Percentiles rank a stretch among this genome's conserved stretches.
Evolutionary conservation across 2,113 vertebrate genomes (phyloP).

Genomic region (Chloropsis hardwickii): DNA sequence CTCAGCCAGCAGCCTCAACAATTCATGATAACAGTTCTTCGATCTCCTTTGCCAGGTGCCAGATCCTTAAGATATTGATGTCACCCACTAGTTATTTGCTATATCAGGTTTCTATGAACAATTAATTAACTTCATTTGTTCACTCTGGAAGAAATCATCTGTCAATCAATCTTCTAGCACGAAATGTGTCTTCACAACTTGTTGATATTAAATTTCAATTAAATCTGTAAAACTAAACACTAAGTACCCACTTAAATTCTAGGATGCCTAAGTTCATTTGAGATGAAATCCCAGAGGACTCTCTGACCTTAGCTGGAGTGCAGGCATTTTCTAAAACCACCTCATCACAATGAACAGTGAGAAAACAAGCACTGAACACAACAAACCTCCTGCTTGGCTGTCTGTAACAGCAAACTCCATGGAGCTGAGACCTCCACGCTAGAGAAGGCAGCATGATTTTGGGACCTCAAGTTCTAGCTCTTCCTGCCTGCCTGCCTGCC

Average conservation of each 20-base stretch:
- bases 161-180: neutral
- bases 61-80: neutral
- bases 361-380: neutral
- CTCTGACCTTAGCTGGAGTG: neutral
- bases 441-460: neutral
- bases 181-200: neutral
- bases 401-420: neutral
- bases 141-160: neutral
- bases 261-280: neutral
- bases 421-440: neutral
- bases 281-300: neutral
- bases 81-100: neutral
- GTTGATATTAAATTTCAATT: neutral
- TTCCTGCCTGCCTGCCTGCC: neutral
- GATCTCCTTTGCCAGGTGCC: neutral
- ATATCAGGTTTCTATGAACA: neutral
- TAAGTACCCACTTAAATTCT: neutral
- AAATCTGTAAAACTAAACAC: neutral
- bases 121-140: neutral
- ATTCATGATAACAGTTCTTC: neutral
- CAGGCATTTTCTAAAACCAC: neutral
- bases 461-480: neutral
- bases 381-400: neutral
- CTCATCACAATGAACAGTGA: neutral
- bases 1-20: neutral